A percentile compares a stretch with the other conserved stretches of the same genome.
Conservation (phyloP, 2,888 invertebrate genomes). For the Dynastes grantii region DNA sequence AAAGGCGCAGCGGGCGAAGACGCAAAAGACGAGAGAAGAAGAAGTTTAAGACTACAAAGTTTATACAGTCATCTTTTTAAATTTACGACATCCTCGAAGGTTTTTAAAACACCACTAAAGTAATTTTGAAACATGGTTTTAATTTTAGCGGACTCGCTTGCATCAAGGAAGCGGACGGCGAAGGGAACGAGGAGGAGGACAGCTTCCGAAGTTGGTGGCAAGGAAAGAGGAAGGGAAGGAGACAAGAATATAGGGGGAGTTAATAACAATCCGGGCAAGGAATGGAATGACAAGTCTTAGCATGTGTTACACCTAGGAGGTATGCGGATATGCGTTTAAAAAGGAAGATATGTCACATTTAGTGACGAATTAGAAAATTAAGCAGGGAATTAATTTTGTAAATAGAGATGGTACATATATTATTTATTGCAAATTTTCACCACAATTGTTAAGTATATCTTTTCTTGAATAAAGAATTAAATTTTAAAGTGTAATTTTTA, state of each 20-base stretch:
- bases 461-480: too few species aligned
- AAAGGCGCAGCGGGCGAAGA: conserved; percentile 51
- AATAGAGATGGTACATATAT: too few species aligned
- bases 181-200: too few species aligned
- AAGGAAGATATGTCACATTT: neutral
- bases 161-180: conserved; percentile 12
- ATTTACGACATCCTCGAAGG: conserved; percentile 69
- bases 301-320: neutral
- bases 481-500: too few species aligned
- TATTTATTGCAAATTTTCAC: too few species aligned
- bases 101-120: conserved; percentile 70
- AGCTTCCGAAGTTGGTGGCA: neutral
- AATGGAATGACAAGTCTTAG: neutral
- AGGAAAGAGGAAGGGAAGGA: neutral
- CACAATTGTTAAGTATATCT: too few species aligned
- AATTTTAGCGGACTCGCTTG: conserved; percentile 65
- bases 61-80: conserved; percentile 70
- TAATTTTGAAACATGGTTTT: conserved; percentile 71
- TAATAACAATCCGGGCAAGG: neutral
- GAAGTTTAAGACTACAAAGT: conserved; percentile 67
- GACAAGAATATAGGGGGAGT: neutral
- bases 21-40: conserved; percentile 56
- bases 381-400: too few species aligned
- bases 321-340: neutral
- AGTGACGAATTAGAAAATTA: too few species aligned